These are phyloP conservation scores for Cryptocephalus primarius DNA, from an alignment of 2,888 invertebrate genomes.

Conservation along the genomic window DNA sequence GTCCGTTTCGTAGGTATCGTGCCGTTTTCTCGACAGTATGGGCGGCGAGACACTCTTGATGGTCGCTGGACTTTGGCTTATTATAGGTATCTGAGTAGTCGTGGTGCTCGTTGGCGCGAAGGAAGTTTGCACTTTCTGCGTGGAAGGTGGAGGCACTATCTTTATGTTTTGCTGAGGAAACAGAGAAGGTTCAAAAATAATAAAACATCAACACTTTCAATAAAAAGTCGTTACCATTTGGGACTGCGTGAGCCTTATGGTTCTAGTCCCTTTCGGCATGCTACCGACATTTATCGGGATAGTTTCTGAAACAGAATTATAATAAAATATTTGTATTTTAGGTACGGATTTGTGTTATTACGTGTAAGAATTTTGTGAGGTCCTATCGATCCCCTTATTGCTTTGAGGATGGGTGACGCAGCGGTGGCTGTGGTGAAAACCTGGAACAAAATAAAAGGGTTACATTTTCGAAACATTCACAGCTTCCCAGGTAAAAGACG, in stretches of 20 bases:
- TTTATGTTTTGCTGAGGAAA: conserved; percentile 27
- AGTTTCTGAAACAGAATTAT: conserved; percentile 24
- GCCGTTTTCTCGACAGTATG: conserved; percentile 48
- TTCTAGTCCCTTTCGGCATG: conserved; percentile 42
- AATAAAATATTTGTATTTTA: neutral
- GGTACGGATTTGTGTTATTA: conserved; percentile 17
- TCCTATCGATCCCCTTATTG: conserved; percentile 15
- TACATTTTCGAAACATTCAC: too few species aligned
- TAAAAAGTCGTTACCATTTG: conserved; percentile 38
- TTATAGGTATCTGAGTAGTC: conserved; percentile 11
- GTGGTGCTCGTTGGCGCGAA: conserved; percentile 5
- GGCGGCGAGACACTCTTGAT: conserved; percentile 43
- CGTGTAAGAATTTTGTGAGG: conserved; percentile 30
- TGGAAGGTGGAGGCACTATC: conserved; percentile 19
- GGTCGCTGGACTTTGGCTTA: conserved; percentile 22
- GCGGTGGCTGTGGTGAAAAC: conserved; percentile 9
- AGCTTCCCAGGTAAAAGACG: too few species aligned
- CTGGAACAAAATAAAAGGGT: conserved; percentile 4
- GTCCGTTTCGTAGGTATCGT: conserved; percentile 45
- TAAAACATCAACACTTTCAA: neutral
- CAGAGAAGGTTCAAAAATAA: neutral
- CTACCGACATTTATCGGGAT: conserved; percentile 43
- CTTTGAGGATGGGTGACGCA: conserved; percentile 11
- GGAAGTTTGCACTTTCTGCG: conserved; percentile 13
- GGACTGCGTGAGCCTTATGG: conserved; percentile 41